Base-by-base conservation (phyloP, 1,140 invertebrate species). In the Cherax destructor region DNA sequence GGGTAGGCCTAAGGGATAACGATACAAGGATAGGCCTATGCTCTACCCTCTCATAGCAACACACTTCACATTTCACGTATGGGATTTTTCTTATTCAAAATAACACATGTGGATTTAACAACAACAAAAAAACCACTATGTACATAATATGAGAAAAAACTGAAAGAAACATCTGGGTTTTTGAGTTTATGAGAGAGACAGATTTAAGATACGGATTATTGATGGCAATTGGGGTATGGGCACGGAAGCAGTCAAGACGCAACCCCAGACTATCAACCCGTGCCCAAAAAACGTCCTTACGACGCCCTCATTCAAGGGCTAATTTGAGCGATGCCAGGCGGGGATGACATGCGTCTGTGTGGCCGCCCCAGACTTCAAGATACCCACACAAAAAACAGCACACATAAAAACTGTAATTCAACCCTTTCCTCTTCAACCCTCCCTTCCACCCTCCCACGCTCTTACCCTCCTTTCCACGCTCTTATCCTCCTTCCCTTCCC, bases 341-440 rank as follows among this genome's bases (percentile, higher is more conserved):
- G 4, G 9, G 21, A 16, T 41, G 72, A 84, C 11, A 50, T 72
- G 41, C 69, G 59, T 18, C 41, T 50, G 49, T 49, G 78, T 30
- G 69, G 41, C 77, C 18, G 16, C 72, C 78, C 56, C 59, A 47
- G 47, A 21, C 78, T 69, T 21, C 52, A n/a, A 88, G 78, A 92
- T 84, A 59, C 91, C 86, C 91, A 78, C 79, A 88, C 85, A 92
- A 92, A 92, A 92, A 92, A 88, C 52, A 79, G 59, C 85, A 50
- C 86, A 83, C 86, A 92, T 92, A 92, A 92, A 93, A 93, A 92
- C 91, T 92, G 92, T 93, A 93, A 93, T 93, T 89, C 80, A 83
- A 85, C 65, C 89, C 85, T 86, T 81, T 83, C 76, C 88, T 56
- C 85, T 52, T 59, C 80, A 87, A 76, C 92, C 90, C 79, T 59